Conservation (phyloP, 2,113 vertebrate genomes). For the Gymnobelideus leadbeateri region DNA sequence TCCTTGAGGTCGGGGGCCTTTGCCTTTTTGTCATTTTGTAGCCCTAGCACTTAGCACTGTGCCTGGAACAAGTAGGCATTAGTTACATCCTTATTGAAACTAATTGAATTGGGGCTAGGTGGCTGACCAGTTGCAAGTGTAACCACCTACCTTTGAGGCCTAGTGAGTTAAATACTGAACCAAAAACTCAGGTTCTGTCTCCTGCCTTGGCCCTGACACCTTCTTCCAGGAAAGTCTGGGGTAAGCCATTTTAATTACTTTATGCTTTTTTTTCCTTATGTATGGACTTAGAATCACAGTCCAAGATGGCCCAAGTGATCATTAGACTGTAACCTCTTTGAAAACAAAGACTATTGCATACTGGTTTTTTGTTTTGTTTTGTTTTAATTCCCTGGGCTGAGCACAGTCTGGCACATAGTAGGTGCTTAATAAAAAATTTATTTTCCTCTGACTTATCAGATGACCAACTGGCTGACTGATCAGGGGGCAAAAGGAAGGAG, state of each 20-base stretch:
- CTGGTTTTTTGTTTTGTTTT: neutral
- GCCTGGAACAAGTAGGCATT: neutral
- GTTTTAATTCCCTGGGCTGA: neutral
- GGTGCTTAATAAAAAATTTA: neutral
- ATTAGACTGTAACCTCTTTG: neutral
- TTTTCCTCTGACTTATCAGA: neutral
- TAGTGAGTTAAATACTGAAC: neutral
- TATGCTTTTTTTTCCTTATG: constrained; percentile 4
- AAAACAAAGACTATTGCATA: neutral
- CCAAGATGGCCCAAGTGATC: neutral
- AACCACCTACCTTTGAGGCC: neutral
- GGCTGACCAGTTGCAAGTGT: neutral
- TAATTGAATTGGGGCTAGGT: neutral
- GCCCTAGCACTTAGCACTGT: neutral
- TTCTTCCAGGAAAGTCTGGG: neutral
- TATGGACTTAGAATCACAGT: constrained; percentile 8
- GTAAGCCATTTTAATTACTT: neutral
- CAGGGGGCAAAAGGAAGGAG: neutral
- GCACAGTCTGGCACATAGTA: neutral
- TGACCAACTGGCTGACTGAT: neutral
- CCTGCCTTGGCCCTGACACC: neutral
- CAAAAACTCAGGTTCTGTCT: neutral
- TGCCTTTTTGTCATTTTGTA: neutral
- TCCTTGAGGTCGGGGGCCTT: neutral
- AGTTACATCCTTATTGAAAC: neutral